Conservation (phyloP, 1,140 invertebrate species). For the Phocides pigmalion region DNA sequence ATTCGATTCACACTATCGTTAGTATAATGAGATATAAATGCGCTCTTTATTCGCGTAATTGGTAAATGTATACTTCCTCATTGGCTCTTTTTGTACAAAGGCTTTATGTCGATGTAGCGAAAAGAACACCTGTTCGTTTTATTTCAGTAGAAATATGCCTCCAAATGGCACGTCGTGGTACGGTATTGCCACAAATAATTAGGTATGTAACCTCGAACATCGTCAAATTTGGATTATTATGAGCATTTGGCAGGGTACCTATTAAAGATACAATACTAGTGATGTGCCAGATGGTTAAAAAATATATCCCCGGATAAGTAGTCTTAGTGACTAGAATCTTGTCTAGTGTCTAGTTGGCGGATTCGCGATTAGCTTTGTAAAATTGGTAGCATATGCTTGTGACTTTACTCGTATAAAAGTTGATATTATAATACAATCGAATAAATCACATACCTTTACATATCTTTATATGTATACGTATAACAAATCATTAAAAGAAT, state of each 20-base stretch:
- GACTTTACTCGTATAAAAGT: too few relatives aligned
- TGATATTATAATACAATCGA: too few relatives aligned
- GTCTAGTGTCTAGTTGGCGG: too few relatives aligned
- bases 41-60: not conserved
- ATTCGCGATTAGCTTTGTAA: too few relatives aligned
- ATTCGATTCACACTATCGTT: not conserved
- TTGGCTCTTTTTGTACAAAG: conserved; percentile 5
- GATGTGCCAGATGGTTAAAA: too few relatives aligned
- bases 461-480: too few relatives aligned
- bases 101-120: conserved; percentile 1
- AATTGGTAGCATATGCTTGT: too few relatives aligned
- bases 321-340: too few relatives aligned
- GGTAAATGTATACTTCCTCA: not conserved
- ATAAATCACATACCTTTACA: too few relatives aligned
- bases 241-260: conserved; percentile 6
- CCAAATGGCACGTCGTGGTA: conserved; percentile 50
- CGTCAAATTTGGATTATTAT: conserved; percentile 25
- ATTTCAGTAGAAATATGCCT: conserved; percentile 33
- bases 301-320: too few relatives aligned
- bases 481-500: too few relatives aligned
- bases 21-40: not conserved
- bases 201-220: conserved; percentile 40
- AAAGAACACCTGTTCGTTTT: conserved; percentile 35
- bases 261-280: not conserved
- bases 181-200: conserved; percentile 43